Evolutionary conservation across 2,888 invertebrate species (phyloP), one percentile per base, ranked within the genome.

Genomic region (Troglohyphantes excavatus): DNA sequence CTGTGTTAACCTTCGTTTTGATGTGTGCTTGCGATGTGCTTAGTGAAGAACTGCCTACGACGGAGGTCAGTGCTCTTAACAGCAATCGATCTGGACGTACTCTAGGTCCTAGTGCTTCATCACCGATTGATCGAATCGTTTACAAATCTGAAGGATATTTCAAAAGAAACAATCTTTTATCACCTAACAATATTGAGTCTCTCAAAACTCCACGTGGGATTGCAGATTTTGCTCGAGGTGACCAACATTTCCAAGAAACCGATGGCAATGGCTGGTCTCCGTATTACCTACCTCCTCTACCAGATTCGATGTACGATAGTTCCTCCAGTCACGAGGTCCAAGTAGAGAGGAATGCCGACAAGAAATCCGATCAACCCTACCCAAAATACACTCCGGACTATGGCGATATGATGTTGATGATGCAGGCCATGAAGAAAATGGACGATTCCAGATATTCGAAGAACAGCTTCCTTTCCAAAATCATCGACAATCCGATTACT

Each of bases 341-440:
- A 17, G 61, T 76, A 1, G 67, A 75, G 2, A 67, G 61, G 9
- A 27, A 21, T 6, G 39, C 21, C 9, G 76, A 43, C 5, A 17
- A 61, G 5, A 23, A 70, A 23, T 19, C 19, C 17, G 72, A 72
- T 19, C 67, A 33, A n/a, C 43, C 46, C 2, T 63, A 61, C 23
- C 75, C 82, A 9, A 70, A 72, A 2, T 81, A 39, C 19, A 65
- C 17, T 26, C 68, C 75, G 0, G 88, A 88, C 26, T 88, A 88
- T 21, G 27, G 61, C 1, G 76, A 82, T 11, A 82, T 88, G 75
- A 6, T 82, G 5, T 68, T 82, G 76, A 88, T 88, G 88, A 88
- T 88, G 88, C 82, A 88, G 2, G 46, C 59, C 7, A 88, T 88
- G 82, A 88, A 82, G 27, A 88, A 82, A 39, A 88, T 88, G 88